These are phyloP conservation scores for Bedellia somnulentella DNA, from an alignment of 2,888 invertebrate species.

Conservation along the genomic window DNA sequence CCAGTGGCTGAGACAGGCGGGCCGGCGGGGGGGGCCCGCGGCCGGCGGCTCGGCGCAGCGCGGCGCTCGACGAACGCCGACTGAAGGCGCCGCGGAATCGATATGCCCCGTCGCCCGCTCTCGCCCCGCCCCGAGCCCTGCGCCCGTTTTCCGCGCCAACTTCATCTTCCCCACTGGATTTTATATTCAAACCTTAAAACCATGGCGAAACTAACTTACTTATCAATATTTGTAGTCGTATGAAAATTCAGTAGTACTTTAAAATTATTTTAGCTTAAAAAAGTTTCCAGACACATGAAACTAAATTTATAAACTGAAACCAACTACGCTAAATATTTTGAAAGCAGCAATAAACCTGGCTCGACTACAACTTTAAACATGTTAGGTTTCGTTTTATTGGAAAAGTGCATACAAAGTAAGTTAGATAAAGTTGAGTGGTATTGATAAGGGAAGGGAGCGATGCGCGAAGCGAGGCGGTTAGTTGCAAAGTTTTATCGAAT, in stretches of 20 bases:
- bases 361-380: too few species aligned
- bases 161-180: conserved; percentile 57
- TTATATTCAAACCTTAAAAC: conserved; percentile 61
- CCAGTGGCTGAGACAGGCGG: conserved; percentile 28
- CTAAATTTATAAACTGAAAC: too few species aligned
- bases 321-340: too few species aligned
- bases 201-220: conserved; percentile 58
- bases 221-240: conserved; percentile 29
- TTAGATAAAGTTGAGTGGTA: conserved; percentile 7
- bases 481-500: conserved; percentile 51
- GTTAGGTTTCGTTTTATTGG: conserved; percentile 8
- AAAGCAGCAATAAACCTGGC: too few species aligned
- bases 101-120: conserved; percentile 27
- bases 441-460: conserved; percentile 6
- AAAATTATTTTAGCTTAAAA: too few species aligned
- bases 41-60: conserved; percentile 55
- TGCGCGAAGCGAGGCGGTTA: conserved; percentile 15
- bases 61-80: conserved; percentile 58
- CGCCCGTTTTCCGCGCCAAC: conserved; percentile 58
- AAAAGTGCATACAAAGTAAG: conserved; percentile 6
- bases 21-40: conserved; percentile 22
- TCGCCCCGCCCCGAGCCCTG: conserved; percentile 25
- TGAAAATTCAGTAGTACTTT: not conserved
- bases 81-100: conserved; percentile 55
- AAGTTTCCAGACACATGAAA: too few species aligned